Evolutionary conservation across 2,797 vertebrate genomes (phyloP).

Genomic region (Hafferia zeledoni): DNA sequence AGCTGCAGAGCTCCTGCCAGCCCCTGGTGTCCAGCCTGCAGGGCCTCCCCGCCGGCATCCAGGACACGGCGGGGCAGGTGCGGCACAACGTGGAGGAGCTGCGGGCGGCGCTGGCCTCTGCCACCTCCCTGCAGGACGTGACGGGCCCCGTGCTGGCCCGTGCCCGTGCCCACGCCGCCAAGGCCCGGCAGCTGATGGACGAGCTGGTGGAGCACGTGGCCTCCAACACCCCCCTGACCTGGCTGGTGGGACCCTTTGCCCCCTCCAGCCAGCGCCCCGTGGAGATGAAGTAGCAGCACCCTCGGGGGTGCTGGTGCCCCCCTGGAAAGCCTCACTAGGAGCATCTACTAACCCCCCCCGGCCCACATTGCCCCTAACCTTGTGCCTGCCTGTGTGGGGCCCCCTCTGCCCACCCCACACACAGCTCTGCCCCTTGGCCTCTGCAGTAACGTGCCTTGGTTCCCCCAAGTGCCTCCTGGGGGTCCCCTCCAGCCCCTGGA

Average conservation of each 20-base stretch:
- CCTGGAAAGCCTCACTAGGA: rapidly evolving
- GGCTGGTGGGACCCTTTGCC: constrained; percentile 92
- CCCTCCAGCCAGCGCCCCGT: constrained; percentile 44
- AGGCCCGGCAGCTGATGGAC: constrained; percentile 81
- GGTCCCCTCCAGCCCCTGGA: not conserved
- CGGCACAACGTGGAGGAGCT: constrained; percentile 83
- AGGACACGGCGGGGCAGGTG: constrained; percentile 79
- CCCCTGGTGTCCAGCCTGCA: constrained; percentile 70
- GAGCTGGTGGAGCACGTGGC: constrained; percentile 86
- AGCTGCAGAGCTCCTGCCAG: constrained; percentile 71
- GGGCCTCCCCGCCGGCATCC: constrained; percentile 69
- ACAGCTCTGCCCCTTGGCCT: not conserved
- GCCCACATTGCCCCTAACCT: rapidly evolving
- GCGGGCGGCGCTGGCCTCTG: constrained; percentile 75
- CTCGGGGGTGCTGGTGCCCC: rapidly evolving
- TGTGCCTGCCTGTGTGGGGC: not conserved
- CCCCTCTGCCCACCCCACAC: not conserved
- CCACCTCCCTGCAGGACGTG: constrained; percentile 77
- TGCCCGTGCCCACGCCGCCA: constrained; percentile 77
- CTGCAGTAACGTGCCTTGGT: not conserved
- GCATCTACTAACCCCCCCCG: not conserved
- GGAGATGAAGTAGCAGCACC: not conserved
- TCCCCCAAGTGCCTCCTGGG: not conserved
- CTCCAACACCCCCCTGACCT: constrained; percentile 85
- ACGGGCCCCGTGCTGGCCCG: constrained; percentile 78